Evolutionary conservation across 2,113 vertebrate genomes (phyloP), one percentile per base, ranked within the genome.

Genomic region (Cavia porcellus): DNA sequence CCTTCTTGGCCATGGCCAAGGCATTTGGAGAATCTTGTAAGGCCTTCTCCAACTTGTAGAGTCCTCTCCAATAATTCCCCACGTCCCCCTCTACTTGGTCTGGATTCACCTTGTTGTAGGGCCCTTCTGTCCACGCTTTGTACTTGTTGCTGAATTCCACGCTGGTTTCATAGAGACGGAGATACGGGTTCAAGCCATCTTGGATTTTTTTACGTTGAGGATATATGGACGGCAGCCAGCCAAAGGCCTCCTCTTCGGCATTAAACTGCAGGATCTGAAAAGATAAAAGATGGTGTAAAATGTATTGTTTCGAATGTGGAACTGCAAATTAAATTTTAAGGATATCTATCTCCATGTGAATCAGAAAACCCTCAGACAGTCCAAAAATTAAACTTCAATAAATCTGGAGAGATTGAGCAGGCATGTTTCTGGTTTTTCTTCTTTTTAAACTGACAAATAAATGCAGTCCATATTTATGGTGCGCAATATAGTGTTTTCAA

Each of bases 191-290:
- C 90, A 99, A 98, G 22, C 92, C 94, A 79, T 99, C 99, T 92
- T 98, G 98, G 81, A 99, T 98, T 92, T 97, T 99, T 98, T 99
- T 99, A 62, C 98, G 97, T 83, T 99, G 98, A 35, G 99, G 99
- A 92, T 99, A 99, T 94, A 99, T 98, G 74, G 99, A 99, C 32
- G 98, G 66, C 42, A 98, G 52, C 99, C 99, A 99, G 77, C 98
- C 98, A 75, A 98, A 99, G 3, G 99, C 98, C 95, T 99, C 99
- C 72, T 99, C 99, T 92, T 99, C 99, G 17, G 95, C 95, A 97
- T 99, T 99, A 90, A 99, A 98, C 62, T 98, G 98, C 75, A 99
- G 98, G n/a, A 99, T 99, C 99, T 99, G 96, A 61, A 96, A 97
- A 96, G 61, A 93, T 0, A 87, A 38, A 38, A 38, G 38, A 38